Evolutionary conservation across 2,113 vertebrate genomes (phyloP).

Genomic region (Abramis brama): DNA sequence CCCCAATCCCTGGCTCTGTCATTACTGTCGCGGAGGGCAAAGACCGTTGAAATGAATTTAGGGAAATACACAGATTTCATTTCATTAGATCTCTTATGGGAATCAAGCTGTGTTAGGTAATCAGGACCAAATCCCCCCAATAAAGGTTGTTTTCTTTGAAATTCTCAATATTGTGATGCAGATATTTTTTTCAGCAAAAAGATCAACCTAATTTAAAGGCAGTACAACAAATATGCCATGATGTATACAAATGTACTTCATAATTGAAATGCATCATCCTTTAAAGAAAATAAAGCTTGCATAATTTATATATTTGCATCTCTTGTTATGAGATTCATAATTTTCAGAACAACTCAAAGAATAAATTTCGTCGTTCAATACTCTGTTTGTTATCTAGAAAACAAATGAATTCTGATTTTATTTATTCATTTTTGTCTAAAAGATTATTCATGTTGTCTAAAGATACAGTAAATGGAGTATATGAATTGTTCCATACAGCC

Average conservation of each 20-base stretch:
- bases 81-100: constrained; percentile 15
- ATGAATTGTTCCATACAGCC: not conserved
- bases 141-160: not conserved
- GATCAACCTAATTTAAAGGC: not conserved
- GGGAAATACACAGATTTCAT: not conserved
- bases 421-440: not conserved
- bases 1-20: too few species aligned
- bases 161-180: too few species aligned
- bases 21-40: too few species aligned
- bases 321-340: not conserved
- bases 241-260: not conserved
- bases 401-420: not conserved
- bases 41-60: too few species aligned
- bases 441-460: not conserved
- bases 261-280: not conserved
- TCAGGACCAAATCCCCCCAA: not conserved
- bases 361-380: not conserved
- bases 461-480: not conserved
- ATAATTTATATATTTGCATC: not conserved
- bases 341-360: not conserved
- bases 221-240: not conserved
- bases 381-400: not conserved
- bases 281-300: not conserved
- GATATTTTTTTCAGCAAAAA: too few species aligned
- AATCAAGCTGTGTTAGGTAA: not conserved